Conservation (phyloP, 2,797 vertebrate species). For the Malacoraja senta region DNA sequence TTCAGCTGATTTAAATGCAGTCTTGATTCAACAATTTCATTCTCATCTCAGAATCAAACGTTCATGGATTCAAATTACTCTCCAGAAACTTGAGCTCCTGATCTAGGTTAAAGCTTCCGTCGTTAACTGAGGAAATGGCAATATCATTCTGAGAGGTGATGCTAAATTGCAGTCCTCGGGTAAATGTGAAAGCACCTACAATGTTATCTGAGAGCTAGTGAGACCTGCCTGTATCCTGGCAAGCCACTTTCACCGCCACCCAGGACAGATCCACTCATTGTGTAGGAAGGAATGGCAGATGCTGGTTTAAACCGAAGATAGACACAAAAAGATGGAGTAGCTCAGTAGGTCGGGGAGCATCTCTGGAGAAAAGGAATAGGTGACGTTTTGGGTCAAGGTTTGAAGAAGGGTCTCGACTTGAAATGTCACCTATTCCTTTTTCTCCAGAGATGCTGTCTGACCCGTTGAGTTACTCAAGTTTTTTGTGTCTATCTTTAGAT, state of each 20-base stretch:
- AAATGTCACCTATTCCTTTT: no score
- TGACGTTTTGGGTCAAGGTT: no score
- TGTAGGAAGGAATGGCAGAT: no score
- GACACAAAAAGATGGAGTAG: no score
- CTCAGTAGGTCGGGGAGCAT: no score
- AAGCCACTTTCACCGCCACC: neutral
- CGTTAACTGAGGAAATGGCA: neutral
- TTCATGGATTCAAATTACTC: neutral
- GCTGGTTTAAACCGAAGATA: no score
- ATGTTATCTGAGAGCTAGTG: neutral
- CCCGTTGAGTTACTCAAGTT: neutral
- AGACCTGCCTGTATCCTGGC: neutral
- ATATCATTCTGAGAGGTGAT: neutral
- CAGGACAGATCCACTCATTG: neutral
- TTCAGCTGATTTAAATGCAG: neutral
- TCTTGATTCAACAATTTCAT: neutral
- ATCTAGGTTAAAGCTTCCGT: neutral
- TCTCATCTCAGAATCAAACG: neutral
- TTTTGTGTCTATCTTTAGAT: no score
- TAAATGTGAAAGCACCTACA: neutral
- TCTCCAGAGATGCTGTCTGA: no score
- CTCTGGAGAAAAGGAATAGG: no score
- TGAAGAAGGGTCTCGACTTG: no score
- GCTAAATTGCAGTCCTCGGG: neutral
- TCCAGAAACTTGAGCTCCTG: neutral